These are phyloP conservation scores for Pocillopora meandrina DNA, from an alignment of 92 coral and sea anemone species.

Conservation along the genomic window DNA sequence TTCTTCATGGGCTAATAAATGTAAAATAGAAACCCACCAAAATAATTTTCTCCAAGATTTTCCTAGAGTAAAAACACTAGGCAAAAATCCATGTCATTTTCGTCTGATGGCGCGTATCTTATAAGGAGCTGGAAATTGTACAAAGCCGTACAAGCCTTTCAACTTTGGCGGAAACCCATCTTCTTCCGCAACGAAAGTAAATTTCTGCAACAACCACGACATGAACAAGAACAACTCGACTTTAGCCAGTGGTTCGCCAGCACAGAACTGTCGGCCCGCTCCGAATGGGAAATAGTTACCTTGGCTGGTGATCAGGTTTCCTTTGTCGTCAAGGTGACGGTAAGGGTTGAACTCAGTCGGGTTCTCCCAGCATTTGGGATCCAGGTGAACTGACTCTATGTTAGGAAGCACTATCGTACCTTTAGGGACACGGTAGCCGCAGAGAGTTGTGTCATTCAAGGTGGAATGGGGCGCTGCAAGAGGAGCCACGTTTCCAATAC, in stretches of 20 bases:
- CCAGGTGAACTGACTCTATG: conserved; percentile 33
- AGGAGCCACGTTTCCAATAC: conserved; percentile 46
- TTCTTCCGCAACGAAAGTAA: conserved; percentile 34
- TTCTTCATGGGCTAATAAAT: no score
- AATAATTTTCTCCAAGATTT: no score
- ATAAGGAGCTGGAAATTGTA: conserved; percentile 2
- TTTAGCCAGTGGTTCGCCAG: conserved; percentile 67
- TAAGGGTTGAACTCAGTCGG: conserved; percentile 42
- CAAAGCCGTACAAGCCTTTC: neutral
- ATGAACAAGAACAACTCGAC: conserved; percentile 63
- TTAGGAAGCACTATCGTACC: conserved; percentile 28
- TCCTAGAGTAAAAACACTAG: no score
- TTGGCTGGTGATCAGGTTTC: conserved; percentile 40
- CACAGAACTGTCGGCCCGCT: conserved; percentile 78
- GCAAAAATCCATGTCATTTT: neutral
- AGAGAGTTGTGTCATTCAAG: conserved; percentile 39
- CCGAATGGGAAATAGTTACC: conserved; percentile 70
- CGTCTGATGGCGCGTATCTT: conserved; percentile 11
- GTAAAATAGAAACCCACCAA: no score
- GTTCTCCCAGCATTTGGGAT: conserved; percentile 46
- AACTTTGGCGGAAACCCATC: neutral
- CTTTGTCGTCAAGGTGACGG: conserved; percentile 62
- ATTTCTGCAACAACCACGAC: conserved; percentile 56
- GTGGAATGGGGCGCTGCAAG: conserved; percentile 44
- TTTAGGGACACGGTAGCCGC: conserved; percentile 44